Percentiles rank a stretch among this genome's conserved stretches.
Conservation (phyloP, 1,140 invertebrate genomes). For the Heliconius melpomene region DNA sequence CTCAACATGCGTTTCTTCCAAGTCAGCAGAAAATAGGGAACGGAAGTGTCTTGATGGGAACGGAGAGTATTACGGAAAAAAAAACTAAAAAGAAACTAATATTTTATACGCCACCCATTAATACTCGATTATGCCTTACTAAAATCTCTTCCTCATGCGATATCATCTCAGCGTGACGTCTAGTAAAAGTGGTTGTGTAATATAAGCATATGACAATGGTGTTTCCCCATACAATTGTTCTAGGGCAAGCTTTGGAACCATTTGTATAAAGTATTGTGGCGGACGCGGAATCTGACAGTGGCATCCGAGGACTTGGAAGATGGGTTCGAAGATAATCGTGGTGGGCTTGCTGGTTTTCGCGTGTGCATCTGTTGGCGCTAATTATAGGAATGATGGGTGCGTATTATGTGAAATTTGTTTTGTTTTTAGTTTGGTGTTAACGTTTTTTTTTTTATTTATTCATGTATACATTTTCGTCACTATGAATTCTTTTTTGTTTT, state of each 20-base stretch:
- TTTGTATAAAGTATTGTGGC: conserved; percentile 62
- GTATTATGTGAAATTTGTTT: conserved; percentile 19
- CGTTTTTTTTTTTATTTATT: background rate
- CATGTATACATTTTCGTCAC: no score
- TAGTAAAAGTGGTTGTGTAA: conserved; percentile 51
- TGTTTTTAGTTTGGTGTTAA: background rate
- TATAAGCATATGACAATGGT: conserved; percentile 57
- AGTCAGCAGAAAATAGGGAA: no score
- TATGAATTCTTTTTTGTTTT: no score
- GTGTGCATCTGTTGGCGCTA: conserved; percentile 42
- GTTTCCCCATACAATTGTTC: conserved; percentile 74
- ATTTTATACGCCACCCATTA: background rate
- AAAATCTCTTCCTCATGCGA: conserved; percentile 50
- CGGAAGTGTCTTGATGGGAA: no score
- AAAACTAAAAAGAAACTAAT: background rate
- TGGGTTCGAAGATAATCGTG: conserved; percentile 50
- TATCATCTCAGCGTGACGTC: conserved; percentile 56
- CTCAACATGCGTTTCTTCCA: no score
- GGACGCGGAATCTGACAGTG: conserved; percentile 52
- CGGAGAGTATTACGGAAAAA: no score
- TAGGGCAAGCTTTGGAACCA: conserved; percentile 65
- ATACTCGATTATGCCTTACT: background rate
- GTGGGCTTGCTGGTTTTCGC: conserved; percentile 38
- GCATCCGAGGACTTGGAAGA: conserved; percentile 44
- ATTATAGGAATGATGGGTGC: conserved; percentile 68